These are phyloP conservation scores for Theretra japonica DNA, from an alignment of 2,888 invertebrate species.

Conservation along the genomic window DNA sequence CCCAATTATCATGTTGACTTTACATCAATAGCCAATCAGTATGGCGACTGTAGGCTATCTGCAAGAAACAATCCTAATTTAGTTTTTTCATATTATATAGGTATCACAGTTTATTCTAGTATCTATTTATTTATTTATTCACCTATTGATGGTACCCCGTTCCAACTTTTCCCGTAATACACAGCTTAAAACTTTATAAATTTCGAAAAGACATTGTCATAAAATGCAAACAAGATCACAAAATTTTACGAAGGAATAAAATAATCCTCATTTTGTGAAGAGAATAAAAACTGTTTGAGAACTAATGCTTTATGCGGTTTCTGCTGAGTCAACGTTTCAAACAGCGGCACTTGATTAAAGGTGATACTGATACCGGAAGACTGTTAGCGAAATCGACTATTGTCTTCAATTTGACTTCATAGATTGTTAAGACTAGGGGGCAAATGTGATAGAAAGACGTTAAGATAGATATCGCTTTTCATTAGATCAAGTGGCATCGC, in stretches of 20 bases:
- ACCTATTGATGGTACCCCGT: too few species aligned
- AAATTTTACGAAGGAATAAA: slow-evolving; percentile 11
- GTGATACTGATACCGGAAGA: neutral
- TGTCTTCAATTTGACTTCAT: too few species aligned
- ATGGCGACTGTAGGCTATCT: too few species aligned
- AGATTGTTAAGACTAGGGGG: neutral
- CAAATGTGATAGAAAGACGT: neutral
- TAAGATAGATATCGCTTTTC: too few species aligned
- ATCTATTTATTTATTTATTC: too few species aligned
- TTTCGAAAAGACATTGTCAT: slow-evolving; percentile 15
- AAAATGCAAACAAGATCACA: slow-evolving; percentile 14
- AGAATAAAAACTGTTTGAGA: slow-evolving; percentile 5
- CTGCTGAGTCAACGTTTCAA: neutral
- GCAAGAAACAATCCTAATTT: too few species aligned
- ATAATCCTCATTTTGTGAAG: neutral
- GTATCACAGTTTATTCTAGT: too few species aligned
- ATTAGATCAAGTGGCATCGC: too few species aligned
- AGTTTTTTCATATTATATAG: too few species aligned
- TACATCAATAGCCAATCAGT: too few species aligned
- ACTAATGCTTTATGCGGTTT: neutral
- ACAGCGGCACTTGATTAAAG: slow-evolving; percentile 7
- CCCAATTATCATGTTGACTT: too few species aligned
- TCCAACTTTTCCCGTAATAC: neutral
- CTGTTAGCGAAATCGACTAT: neutral
- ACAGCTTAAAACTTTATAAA: slow-evolving; percentile 11